Evolutionary conservation across 1,140 invertebrate genomes (phyloP).

Genomic region (Ceratoteleas bidentatus): DNA sequence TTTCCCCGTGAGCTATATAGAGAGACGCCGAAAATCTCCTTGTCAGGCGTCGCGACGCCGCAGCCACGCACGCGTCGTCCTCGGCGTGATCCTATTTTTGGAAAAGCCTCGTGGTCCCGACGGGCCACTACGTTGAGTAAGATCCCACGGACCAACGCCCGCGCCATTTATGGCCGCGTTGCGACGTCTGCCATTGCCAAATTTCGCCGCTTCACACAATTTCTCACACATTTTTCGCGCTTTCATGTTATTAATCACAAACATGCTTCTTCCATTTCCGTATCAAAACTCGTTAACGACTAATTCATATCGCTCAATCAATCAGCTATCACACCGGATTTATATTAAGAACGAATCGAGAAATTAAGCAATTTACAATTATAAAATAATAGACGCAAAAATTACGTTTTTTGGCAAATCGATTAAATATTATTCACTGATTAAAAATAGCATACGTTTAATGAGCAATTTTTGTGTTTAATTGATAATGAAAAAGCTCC

Average conservation of each 20-base stretch:
- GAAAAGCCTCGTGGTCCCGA: conserved; percentile 74
- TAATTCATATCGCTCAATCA: conserved; percentile 23
- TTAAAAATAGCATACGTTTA: not conserved
- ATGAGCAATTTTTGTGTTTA: not conserved
- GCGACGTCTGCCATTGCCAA: conserved; percentile 67
- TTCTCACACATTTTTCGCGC: conserved; percentile 56
- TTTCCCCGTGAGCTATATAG: no score
- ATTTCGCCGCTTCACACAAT: conserved; percentile 34
- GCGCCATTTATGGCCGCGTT: conserved; percentile 80
- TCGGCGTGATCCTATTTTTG: conserved; percentile 78
- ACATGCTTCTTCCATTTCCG: conserved; percentile 35
- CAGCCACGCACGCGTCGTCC: conserved; percentile 58
- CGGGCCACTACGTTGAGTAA: conserved; percentile 68
- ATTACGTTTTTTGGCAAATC: not conserved
- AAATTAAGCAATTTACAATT: not conserved
- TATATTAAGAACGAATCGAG: not conserved
- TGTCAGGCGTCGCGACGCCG: conserved; percentile 64
- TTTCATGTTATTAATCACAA: conserved; percentile 43
- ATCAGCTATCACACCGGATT: not conserved
- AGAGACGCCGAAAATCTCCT: conserved; percentile 35
- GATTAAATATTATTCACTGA: not conserved
- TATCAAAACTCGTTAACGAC: not conserved
- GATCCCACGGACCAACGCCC: conserved; percentile 76
- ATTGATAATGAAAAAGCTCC: no score
- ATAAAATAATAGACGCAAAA: not conserved